phyloP scores from a whole-genome alignment of 2,797 vertebrate genomes.

The Mormyrus hasselquistii region DNA sequence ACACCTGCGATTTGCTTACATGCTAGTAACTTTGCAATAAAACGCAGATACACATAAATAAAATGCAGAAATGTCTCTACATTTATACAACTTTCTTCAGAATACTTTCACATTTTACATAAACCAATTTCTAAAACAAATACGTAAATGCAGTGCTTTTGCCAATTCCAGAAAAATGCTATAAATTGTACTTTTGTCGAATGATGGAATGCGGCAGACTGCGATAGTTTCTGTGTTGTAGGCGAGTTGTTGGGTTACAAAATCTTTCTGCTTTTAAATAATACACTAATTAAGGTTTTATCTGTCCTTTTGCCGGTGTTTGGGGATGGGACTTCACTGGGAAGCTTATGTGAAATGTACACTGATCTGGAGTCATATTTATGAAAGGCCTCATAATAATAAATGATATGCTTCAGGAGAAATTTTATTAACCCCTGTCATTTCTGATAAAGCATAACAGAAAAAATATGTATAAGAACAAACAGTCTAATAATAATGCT shows the following conservation, averaged over 20 bases:
- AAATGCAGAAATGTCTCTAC: background rate
- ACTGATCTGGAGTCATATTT: constrained; percentile 3
- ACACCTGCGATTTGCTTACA: background rate
- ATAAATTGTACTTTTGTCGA: background rate
- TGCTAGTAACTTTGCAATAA: background rate
- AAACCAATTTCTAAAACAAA: background rate
- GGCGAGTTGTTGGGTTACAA: background rate
- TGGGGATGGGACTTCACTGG: background rate
- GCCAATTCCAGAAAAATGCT: background rate
- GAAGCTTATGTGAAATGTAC: background rate
- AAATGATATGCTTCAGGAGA: background rate
- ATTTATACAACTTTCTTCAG: background rate
- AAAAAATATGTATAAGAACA: background rate
- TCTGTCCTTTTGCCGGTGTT: background rate
- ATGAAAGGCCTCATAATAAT: background rate
- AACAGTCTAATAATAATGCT: background rate
- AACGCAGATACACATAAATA: constrained; percentile 7
- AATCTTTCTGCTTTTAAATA: constrained; percentile 9
- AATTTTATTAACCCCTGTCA: background rate
- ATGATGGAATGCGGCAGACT: background rate
- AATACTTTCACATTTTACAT: background rate
- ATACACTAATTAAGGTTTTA: background rate
- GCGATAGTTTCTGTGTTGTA: background rate
- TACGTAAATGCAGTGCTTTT: background rate
- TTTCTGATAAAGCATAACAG: background rate